These are phyloP conservation scores for Calonectris borealis DNA, from an alignment of 2,113 vertebrate species.

Conservation along the genomic window DNA sequence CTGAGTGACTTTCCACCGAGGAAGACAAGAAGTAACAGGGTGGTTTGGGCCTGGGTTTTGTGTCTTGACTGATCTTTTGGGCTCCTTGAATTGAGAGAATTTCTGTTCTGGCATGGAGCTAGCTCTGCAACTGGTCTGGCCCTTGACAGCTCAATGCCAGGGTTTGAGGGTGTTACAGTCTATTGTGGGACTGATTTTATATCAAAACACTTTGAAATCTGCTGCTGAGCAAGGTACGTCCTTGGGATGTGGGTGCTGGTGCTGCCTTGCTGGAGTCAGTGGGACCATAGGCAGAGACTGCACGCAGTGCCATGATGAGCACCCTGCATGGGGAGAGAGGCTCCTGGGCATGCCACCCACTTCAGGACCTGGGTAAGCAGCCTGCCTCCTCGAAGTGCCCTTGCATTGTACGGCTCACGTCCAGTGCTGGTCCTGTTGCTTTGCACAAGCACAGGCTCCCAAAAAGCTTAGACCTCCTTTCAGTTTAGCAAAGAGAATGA, in stretches of 20 bases:
- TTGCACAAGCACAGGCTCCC: background rate
- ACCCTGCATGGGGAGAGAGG: background rate
- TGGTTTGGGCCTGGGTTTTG: background rate
- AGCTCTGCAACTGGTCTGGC: background rate
- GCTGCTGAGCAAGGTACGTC: background rate
- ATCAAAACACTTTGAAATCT: background rate
- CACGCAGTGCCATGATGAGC: fast-evolving
- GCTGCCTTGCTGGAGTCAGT: background rate
- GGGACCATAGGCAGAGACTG: background rate
- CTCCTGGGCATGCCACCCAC: background rate
- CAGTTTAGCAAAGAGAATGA: background rate
- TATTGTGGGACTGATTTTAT: background rate
- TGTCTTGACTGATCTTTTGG: background rate
- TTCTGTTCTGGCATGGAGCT: background rate
- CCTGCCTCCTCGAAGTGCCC: background rate
- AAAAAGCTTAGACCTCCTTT: background rate
- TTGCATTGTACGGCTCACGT: background rate
- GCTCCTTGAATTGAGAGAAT: background rate
- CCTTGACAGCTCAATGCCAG: background rate
- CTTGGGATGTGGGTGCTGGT: background rate
- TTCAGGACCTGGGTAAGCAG: background rate
- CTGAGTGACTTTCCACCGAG: background rate
- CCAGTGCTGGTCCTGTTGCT: background rate
- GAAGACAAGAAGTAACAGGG: background rate
- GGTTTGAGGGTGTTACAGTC: background rate